Evolutionary conservation across 2,888 invertebrate species (phyloP).

Genomic region (Disparrhopalites patrizii): DNA sequence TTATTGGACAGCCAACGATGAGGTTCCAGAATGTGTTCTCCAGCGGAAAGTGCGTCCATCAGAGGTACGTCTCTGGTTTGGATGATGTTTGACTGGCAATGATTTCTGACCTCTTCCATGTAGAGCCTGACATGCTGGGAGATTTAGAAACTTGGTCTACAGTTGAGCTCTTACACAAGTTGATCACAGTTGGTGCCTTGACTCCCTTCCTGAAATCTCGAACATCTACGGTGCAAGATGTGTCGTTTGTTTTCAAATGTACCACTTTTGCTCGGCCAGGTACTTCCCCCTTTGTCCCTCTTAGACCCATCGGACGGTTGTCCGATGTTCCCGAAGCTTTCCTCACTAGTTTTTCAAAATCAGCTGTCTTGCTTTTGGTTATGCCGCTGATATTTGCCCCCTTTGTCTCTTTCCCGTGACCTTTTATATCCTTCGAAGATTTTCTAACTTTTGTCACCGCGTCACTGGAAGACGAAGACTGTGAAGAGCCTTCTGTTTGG

Average conservation of each 20-base stretch:
- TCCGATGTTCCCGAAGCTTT: not conserved
- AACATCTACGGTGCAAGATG: too few relatives aligned
- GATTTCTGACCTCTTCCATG: conserved; percentile 72
- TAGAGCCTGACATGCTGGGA: conserved; percentile 18
- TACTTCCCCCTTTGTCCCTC: not conserved
- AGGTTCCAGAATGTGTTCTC: too few relatives aligned
- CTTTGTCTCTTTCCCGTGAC: conserved; percentile 41
- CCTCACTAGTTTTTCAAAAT: conserved; percentile 44
- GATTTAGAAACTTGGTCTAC: conserved; percentile 20
- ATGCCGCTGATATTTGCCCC: conserved; percentile 43
- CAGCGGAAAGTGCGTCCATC: too few relatives aligned
- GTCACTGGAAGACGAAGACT: not conserved
- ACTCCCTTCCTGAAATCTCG: too few relatives aligned
- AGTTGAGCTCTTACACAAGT: conserved; percentile 31
- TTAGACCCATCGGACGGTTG: not conserved
- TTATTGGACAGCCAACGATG: too few relatives aligned
- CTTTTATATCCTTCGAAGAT: not conserved
- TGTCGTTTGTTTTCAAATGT: conserved; percentile 29
- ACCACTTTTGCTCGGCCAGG: conserved; percentile 35
- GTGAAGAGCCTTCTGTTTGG: too few relatives aligned
- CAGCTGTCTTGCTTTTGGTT: conserved; percentile 47
- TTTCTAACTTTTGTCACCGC: not conserved
- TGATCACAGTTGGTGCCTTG: conserved; percentile 41
- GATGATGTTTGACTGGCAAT: conserved; percentile 63
- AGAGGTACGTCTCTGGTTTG: conserved; percentile 1